These are phyloP conservation scores for Acanthaster planci DNA, from an alignment of 35 echinoderm and acorn worm genomes.

Conservation along the genomic window DNA sequence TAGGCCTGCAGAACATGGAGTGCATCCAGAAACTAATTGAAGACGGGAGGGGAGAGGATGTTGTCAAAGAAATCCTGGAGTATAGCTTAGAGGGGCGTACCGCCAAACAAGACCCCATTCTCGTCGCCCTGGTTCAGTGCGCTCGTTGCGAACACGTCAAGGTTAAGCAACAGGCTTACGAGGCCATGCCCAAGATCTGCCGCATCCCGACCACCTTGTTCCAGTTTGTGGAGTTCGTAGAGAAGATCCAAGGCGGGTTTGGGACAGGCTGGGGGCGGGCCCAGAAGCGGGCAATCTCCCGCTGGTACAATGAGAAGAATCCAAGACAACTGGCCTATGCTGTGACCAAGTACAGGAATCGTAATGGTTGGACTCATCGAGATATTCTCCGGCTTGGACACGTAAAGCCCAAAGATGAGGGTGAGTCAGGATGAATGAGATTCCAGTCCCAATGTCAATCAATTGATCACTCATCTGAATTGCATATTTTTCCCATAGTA, in stretches of 20 bases:
- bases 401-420: conserved; percentile 82
- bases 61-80: conserved; percentile 71
- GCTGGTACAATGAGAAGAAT: conserved; percentile 84
- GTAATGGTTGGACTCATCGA: conserved; percentile 83
- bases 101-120: conserved; percentile 48
- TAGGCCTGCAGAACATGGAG: conserved; percentile 28
- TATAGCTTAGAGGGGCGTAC: conserved; percentile 51
- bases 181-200: conserved; percentile 67
- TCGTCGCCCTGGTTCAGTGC: conserved; percentile 64
- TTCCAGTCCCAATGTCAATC: too few species aligned
- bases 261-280: conserved; percentile 87
- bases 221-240: conserved; percentile 70
- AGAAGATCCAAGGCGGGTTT: conserved; percentile 42
- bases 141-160: conserved; percentile 59
- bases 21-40: conserved; percentile 64
- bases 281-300: conserved; percentile 68
- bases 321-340: conserved; percentile 61
- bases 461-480: too few species aligned
- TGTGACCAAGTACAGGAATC: conserved; percentile 68
- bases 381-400: conserved; percentile 87
- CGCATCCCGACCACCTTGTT: conserved; percentile 78
- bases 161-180: conserved; percentile 67
- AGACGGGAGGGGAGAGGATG: conserved; percentile 55
- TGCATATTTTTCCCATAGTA: too few species aligned
- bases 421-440: conserved; percentile 44